A percentile compares a stretch with the other conserved stretches of the same genome.
Evolutionary conservation across 2,113 vertebrate species (phyloP).

Genomic region (Embiotoca jacksoni): DNA sequence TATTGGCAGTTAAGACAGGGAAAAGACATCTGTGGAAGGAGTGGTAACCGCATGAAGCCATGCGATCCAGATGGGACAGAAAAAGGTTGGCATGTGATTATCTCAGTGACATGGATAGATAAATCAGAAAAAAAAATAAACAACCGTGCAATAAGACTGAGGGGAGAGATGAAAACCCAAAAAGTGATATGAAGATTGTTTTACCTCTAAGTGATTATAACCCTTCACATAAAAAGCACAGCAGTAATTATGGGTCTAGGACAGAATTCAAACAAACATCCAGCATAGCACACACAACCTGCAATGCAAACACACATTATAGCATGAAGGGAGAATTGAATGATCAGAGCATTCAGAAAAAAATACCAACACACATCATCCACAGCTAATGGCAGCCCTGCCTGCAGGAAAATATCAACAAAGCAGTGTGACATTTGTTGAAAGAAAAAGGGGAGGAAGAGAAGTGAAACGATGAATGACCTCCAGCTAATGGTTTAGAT

Average conservation of each 20-base stretch:
- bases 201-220: constrained; percentile 22
- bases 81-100: constrained; percentile 36
- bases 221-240: neutral
- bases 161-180: constrained; percentile 17
- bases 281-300: constrained; percentile 4
- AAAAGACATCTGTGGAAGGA: constrained; percentile 56
- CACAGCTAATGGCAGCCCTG: constrained; percentile 15
- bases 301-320: constrained; percentile 2
- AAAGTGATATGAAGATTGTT: constrained; percentile 14
- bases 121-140: constrained; percentile 26
- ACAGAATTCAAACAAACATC: constrained; percentile 38
- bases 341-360: constrained; percentile 21
- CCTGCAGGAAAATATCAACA: constrained; percentile 30
- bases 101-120: constrained; percentile 16
- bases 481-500: constrained; percentile 18
- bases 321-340: neutral
- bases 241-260: constrained; percentile 23
- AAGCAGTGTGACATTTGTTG: constrained; percentile 30
- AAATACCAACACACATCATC: neutral
- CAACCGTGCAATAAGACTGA: neutral
- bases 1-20: constrained; percentile 38
- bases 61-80: constrained; percentile 47
- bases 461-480: constrained; percentile 33
- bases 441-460: constrained; percentile 7
- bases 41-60: constrained; percentile 45